These are phyloP conservation scores for Bursaphelenchus okinawaensis DNA, from an alignment of 2,888 invertebrate species.

Conservation along the genomic window DNA sequence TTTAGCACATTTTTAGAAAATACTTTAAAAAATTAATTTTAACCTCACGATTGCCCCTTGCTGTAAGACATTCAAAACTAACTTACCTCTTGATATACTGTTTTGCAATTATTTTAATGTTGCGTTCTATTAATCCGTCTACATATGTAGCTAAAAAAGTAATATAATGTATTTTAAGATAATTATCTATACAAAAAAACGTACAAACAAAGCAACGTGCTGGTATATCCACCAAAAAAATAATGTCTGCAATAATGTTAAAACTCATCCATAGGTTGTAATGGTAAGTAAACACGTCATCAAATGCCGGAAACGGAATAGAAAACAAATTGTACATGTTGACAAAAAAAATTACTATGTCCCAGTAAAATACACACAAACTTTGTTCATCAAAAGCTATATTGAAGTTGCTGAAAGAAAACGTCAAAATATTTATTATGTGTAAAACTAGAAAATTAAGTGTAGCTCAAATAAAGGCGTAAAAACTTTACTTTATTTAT, in stretches of 20 bases:
- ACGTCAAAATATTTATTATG: background rate
- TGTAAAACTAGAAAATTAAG: too few relatives aligned
- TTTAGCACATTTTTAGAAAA: background rate
- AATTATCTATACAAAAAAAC: background rate
- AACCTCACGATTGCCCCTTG: too few relatives aligned
- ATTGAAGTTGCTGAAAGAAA: constrained; percentile 8
- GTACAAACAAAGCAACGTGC: constrained; percentile 14
- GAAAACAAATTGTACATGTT: constrained; percentile 36
- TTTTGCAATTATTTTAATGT: constrained; percentile 1
- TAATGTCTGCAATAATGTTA: constrained; percentile 13
- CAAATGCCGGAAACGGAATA: constrained; percentile 31
- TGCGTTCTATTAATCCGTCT: constrained; percentile 9
- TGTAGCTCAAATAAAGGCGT: too few relatives aligned
- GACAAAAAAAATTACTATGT: constrained; percentile 27
- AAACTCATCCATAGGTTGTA: constrained; percentile 6
- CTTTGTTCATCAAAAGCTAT: constrained; percentile 16
- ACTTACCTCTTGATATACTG: constrained; percentile 7
- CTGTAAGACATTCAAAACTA: too few relatives aligned
- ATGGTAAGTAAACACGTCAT: constrained; percentile 20
- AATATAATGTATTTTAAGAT: too few relatives aligned
- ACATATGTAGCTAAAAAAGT: constrained; percentile 12
- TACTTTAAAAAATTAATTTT: background rate
- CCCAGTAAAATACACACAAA: constrained; percentile 21
- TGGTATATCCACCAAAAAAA: constrained; percentile 4
- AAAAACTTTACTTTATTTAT: too few relatives aligned